phyloP scores from a whole-genome alignment of 1,140 invertebrate species.

The Cotesia chilonis region DNA sequence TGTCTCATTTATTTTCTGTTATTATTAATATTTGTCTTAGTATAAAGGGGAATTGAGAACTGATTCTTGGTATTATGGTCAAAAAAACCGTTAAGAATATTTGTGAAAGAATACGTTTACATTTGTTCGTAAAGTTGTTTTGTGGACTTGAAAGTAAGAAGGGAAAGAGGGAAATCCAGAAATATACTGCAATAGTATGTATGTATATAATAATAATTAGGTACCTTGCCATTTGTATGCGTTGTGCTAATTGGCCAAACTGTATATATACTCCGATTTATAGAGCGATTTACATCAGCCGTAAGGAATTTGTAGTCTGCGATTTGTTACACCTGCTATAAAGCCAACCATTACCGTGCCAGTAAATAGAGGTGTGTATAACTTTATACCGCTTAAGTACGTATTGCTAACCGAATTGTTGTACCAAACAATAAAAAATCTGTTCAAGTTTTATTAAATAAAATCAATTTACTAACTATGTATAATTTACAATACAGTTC shows the following conservation, averaged over 20 bases:
- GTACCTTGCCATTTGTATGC: constrained; percentile 14
- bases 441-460: too few relatives aligned
- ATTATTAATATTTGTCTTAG: neutral
- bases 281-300: constrained; percentile 52
- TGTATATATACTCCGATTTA: constrained; percentile 53
- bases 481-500: too few relatives aligned
- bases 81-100: neutral
- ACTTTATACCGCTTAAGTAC: constrained; percentile 27
- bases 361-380: constrained; percentile 16
- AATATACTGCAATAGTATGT: constrained; percentile 8
- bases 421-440: neutral
- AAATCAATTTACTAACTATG: too few relatives aligned
- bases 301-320: constrained; percentile 54
- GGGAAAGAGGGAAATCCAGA: neutral
- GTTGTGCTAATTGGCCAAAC: constrained; percentile 54
- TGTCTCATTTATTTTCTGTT: neutral
- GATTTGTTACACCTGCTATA: constrained; percentile 43
- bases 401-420: constrained; percentile 17
- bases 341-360: constrained; percentile 31
- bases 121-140: constrained; percentile 2
- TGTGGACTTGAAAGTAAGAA: neutral
- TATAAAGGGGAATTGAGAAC: too few relatives aligned
- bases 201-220: neutral
- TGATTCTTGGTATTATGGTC: neutral
- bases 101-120: neutral